Evolutionary conservation across 1,140 invertebrate genomes (phyloP), one percentile per base, ranked within the genome.

Genomic region (Sycophila sp.): DNA sequence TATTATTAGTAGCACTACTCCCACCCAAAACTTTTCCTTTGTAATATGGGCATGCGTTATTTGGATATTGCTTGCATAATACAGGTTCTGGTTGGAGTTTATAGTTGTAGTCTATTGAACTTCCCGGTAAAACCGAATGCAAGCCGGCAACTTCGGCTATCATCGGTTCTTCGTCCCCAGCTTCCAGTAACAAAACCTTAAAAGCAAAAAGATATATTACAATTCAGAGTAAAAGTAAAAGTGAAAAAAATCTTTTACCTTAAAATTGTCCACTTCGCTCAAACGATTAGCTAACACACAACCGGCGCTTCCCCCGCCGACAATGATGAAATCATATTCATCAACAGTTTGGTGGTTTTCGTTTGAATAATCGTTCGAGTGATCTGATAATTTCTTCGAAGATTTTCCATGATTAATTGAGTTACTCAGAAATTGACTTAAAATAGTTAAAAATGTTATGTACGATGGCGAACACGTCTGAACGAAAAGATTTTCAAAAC

Each of bases 1-100:
- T 58, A 10, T 30, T 26, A 11, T 71, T 55, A 19, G 65, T 26
- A 4, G 30, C 19, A 28, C 60, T 71, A 22, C 26, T 22, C 13
- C 69, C 69, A n/a, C 69, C 69, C 53, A 71, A 36, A n/a, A 71
- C 69, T 36, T 38, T 64, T 7, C 69, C 69, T 6, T 53, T 17
- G 7, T 22, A 2, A n/a, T 36, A 40, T 1, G 17, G 13, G 13
- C 55, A 59, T 0, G 6, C 13, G 11, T 24, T 59, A 26, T 47
- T 47, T 6, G 26, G 10, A 0, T 32, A 8, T n/a, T 1, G 2
- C 10, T 4, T 11, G 19, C 55, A 59, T 13, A 45, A 26, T 11
- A 6, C 15, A 8, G 28, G 38, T 45, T 64, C 60, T 8, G 60
- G 30, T 42, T 64, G 53, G 11, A 40, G 58, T 6, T 28, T 15